These are phyloP conservation scores for Myxocyprinus asiaticus DNA, from an alignment of 2,113 vertebrate species.

Conservation along the genomic window DNA sequence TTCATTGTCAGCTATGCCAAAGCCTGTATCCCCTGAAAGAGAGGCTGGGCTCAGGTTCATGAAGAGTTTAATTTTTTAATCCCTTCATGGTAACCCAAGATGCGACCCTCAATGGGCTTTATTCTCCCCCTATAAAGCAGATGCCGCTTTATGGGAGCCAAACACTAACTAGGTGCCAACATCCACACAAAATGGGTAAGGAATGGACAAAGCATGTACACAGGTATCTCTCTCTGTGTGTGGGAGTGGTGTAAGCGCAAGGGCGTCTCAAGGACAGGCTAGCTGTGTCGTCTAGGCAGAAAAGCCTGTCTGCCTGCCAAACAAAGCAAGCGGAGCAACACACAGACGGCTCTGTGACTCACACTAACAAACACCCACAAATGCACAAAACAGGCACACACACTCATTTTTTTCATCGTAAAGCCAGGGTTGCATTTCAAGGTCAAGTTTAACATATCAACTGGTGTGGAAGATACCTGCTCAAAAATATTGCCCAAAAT, in stretches of 20 bases:
- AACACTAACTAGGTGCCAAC: conserved; percentile 10
- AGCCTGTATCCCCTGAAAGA: conserved; percentile 27
- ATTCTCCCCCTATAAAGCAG: conserved; percentile 30
- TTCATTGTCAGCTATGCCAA: conserved; percentile 30
- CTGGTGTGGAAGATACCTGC: too few species aligned
- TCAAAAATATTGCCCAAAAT: too few species aligned
- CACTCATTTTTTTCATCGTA: neutral
- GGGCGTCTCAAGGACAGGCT: conserved; percentile 55
- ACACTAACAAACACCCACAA: conserved; percentile 43
- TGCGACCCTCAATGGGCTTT: conserved; percentile 10
- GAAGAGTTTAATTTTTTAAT: conserved; percentile 48
- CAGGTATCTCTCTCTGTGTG: conserved; percentile 14
- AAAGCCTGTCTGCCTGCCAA: conserved; percentile 44
- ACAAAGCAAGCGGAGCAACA: conserved; percentile 14
- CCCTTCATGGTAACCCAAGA: conserved; percentile 30
- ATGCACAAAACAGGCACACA: neutral
- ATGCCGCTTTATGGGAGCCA: neutral
- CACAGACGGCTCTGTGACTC: conserved; percentile 42
- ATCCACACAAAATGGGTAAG: conserved; percentile 15
- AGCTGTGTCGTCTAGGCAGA: conserved; percentile 54
- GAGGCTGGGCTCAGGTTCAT: conserved; percentile 23
- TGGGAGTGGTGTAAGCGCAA: conserved; percentile 22
- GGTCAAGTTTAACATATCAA: too few species aligned
- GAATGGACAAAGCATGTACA: neutral
- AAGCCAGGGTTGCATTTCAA: too few species aligned